Percentiles rank a stretch among this genome's conserved stretches.
phyloP scores from a whole-genome alignment of 2,797 vertebrate genomes.

The Antrozous pallidus region DNA sequence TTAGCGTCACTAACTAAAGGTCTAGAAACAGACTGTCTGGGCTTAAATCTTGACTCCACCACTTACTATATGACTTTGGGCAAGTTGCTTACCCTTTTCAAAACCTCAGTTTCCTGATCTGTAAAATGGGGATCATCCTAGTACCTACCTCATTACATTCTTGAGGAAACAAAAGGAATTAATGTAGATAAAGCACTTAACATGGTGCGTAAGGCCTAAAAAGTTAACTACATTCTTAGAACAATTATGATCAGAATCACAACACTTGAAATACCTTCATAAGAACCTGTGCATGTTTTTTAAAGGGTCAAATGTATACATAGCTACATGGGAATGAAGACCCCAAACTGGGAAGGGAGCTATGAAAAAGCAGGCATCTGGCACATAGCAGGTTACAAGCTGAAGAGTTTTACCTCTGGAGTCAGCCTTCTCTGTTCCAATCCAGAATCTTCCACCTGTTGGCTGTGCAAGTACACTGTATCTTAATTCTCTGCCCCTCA shows the following conservation, averaged over 20 bases:
- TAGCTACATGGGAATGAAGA: neutral
- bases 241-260: neutral
- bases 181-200: neutral
- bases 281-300: neutral
- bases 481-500: neutral
- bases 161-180: neutral
- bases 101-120: slow-evolving; percentile 9
- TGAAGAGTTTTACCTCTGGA: neutral
- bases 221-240: neutral
- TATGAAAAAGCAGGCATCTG: neutral
- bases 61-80: neutral
- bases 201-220: neutral
- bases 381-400: neutral
- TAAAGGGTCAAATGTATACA: neutral
- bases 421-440: neutral
- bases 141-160: neutral
- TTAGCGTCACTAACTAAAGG: neutral
- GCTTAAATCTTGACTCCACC: neutral
- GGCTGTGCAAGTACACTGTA: neutral
- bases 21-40: neutral
- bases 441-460: neutral
- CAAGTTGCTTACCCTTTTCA: neutral
- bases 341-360: neutral
- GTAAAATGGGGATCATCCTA: neutral
- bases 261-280: neutral